Conservation (phyloP, 2,113 vertebrate genomes). For the Sorex araneus region DNA sequence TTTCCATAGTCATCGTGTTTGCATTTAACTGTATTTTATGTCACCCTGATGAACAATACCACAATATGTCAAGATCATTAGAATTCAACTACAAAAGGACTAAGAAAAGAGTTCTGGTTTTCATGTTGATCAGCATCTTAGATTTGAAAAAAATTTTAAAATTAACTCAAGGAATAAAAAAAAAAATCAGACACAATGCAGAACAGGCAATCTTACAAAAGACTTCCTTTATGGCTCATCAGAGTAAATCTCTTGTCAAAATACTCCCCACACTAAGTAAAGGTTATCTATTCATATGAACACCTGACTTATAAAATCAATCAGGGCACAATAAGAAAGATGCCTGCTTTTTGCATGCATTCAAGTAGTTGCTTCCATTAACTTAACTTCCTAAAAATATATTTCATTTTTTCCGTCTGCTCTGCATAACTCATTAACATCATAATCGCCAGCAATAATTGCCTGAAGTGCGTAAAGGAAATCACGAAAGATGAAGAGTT, state of each 20-base stretch:
- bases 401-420: constrained; percentile 86
- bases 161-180: constrained; percentile 77
- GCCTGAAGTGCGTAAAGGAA: constrained; percentile 90
- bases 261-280: constrained; percentile 84
- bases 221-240: constrained; percentile 86
- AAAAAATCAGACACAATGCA: constrained; percentile 83
- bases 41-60: constrained; percentile 72
- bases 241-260: constrained; percentile 88
- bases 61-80: constrained; percentile 74
- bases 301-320: constrained; percentile 90
- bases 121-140: constrained; percentile 63
- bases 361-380: constrained; percentile 88
- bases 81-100: constrained; percentile 75
- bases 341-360: constrained; percentile 85
- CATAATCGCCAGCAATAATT: constrained; percentile 89
- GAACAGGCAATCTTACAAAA: constrained; percentile 76
- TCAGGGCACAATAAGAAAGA: constrained; percentile 87
- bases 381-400: constrained; percentile 88
- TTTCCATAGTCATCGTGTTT: constrained; percentile 54
- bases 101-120: constrained; percentile 72
- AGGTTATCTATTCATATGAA: constrained; percentile 89
- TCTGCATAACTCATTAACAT: constrained; percentile 91
- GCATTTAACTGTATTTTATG: constrained; percentile 72
- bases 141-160: constrained; percentile 76
- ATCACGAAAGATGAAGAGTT: constrained; percentile 88